Percentiles rank a stretch among this genome's conserved stretches.
These are phyloP conservation scores for Prionchulus punctatus DNA, from an alignment of 2,888 invertebrate genomes.

Conservation along the genomic window DNA sequence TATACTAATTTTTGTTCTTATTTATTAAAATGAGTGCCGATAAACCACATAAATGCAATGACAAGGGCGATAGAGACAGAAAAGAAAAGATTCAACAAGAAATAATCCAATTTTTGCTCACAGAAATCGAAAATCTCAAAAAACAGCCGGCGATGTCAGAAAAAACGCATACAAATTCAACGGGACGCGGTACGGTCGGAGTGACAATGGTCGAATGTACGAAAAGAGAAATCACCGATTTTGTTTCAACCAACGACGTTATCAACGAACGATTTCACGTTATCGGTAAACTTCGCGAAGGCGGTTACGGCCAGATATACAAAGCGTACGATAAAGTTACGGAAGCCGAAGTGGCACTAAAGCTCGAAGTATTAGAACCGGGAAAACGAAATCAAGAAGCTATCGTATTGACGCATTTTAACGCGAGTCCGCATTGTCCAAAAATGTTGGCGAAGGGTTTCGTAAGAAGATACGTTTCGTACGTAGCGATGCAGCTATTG, in stretches of 20 bases:
- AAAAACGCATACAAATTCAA: background rate
- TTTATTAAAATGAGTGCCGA: no score
- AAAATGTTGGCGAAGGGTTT: background rate
- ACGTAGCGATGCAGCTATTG: background rate
- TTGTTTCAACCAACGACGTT: no score
- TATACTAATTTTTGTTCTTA: no score
- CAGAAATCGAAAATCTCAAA: background rate
- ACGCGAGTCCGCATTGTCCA: background rate
- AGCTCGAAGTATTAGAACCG: no score
- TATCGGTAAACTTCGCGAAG: background rate
- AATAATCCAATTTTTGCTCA: background rate
- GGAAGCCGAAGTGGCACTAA: background rate
- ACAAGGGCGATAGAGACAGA: constrained; percentile 1
- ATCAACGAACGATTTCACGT: no score
- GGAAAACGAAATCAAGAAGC: no score
- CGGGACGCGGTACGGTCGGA: background rate
- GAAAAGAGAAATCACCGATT: no score
- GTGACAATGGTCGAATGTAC: background rate
- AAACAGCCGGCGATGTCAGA: background rate
- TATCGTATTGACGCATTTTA: no score
- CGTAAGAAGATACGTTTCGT: background rate
- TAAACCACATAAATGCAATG: no score
- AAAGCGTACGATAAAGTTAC: no score
- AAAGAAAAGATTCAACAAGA: background rate
- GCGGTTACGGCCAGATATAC: background rate